Base-by-base conservation (phyloP, 1,140 invertebrate species). In the Schmidtea mediterranea region DNA sequence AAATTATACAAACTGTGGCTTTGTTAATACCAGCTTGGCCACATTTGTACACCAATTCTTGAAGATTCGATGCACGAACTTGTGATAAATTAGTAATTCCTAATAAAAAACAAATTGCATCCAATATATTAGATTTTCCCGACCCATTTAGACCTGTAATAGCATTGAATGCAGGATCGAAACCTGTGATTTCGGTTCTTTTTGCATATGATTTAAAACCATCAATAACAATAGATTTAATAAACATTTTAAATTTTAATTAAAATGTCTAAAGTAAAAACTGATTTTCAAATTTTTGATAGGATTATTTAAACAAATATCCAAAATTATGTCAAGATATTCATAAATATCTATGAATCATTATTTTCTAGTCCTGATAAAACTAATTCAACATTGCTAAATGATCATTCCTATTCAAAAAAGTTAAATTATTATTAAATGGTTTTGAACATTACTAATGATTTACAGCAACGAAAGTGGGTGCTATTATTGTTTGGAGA, bases 121-220 rank as follows among this genome's bases (percentile, higher is more conserved):
- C 90, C 39, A 98, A 70, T 61, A 98, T 86, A 60, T 98, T 98
- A 0, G 86, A 95, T 69, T 98, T 98, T 43, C 90, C 90, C 52
- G 80, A 87, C 2, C 90, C 90, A 69, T 98, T 98, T 6, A 95
- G 67, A 10, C 90, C 90, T 37, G 90, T 98, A 43, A 98, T 95
- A 9, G 90, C 90, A 60, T 95, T 98, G 61, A 98, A 97, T 63
- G 82, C 74, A 3, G 72, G 74, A 67, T 97, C 89, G 63, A 97
- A 97, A 18, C 77, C 80, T 52, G 75, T 76, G n/a, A 98, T 76
- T 67, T 84, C 82, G 0, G 84, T 83, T 56, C 81, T 70, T 54
- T 79, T 76, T 0, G 84, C 84, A 57, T 97, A 98, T 0, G 89
- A 95, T 67, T 98, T 98, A 61, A 97, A 98, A 50, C 90, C 90